Conservation (phyloP, 2,888 invertebrate genomes). For the Harpalus rubripes region DNA sequence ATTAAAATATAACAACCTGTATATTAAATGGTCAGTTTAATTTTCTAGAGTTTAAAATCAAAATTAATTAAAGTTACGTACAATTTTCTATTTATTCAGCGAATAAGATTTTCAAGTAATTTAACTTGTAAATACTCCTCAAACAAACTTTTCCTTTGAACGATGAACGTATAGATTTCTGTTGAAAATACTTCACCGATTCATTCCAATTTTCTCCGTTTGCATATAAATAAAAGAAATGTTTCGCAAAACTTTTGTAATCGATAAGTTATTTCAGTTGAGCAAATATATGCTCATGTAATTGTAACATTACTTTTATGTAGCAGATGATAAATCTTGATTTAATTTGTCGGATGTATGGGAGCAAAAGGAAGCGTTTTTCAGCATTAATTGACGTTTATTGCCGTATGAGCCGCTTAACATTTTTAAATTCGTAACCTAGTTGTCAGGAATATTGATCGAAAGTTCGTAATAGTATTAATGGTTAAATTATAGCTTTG, state of each 20-base stretch:
- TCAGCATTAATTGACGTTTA: constrained; percentile 21
- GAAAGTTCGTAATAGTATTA: constrained; percentile 20
- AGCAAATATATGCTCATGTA: constrained; percentile 19
- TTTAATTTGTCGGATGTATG: constrained; percentile 18
- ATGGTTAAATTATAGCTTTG: background rate
- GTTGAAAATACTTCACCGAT: constrained; percentile 6
- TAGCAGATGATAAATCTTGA: constrained; percentile 14
- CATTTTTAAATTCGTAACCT: background rate
- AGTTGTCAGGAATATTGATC: background rate
- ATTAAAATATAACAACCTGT: no score
- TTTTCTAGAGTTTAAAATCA: background rate
- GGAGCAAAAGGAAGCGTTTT: background rate
- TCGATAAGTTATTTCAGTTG: constrained; percentile 24
- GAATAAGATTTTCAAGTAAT: constrained; percentile 43
- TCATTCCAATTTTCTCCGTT: constrained; percentile 21
- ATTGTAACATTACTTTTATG: background rate
- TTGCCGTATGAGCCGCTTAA: background rate
- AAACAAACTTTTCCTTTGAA: constrained; percentile 11
- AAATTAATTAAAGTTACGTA: background rate
- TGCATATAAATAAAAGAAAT: constrained; percentile 40
- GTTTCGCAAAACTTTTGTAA: constrained; percentile 32
- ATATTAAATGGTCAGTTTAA: background rate
- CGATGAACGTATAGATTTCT: constrained; percentile 26
- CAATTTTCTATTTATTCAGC: constrained; percentile 14
- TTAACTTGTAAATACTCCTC: constrained; percentile 42